Conservation (phyloP, 2,888 invertebrate genomes). For the Chydorus sphaericus region DNA sequence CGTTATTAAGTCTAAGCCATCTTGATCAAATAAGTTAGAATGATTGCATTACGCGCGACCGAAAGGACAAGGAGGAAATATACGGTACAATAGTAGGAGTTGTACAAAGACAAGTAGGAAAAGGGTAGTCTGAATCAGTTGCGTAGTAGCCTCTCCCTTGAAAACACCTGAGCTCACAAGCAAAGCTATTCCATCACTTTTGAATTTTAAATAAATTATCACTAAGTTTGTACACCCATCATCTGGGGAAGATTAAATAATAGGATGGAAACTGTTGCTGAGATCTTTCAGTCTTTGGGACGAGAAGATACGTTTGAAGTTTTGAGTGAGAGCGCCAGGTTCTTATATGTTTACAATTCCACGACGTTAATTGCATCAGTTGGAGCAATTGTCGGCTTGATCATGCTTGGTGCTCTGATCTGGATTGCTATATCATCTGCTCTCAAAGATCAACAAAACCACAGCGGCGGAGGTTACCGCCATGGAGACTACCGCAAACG, state of each 20-base stretch:
- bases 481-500: constrained; percentile 11
- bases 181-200: not conserved
- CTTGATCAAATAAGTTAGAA: too few relatives aligned
- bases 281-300: not conserved
- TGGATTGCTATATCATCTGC: constrained; percentile 14
- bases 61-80: too few relatives aligned
- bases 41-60: too few relatives aligned
- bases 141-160: too few relatives aligned
- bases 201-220: too few relatives aligned
- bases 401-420: constrained; percentile 11
- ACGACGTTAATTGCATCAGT: constrained; percentile 15
- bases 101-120: too few relatives aligned
- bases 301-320: not conserved
- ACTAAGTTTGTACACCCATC: too few relatives aligned
- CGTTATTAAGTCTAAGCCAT: too few relatives aligned
- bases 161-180: too few relatives aligned
- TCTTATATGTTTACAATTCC: constrained; percentile 14
- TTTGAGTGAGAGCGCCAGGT: constrained; percentile 12
- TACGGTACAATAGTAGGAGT: too few relatives aligned
- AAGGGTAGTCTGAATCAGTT: too few relatives aligned
- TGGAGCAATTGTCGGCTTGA: constrained; percentile 13
- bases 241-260: too few relatives aligned
- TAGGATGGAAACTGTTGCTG: constrained; percentile 3
- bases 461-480: constrained; percentile 4
- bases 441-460: not conserved